Conservation (phyloP, 2,888 invertebrate genomes). For the Cephus pygmeus region DNA sequence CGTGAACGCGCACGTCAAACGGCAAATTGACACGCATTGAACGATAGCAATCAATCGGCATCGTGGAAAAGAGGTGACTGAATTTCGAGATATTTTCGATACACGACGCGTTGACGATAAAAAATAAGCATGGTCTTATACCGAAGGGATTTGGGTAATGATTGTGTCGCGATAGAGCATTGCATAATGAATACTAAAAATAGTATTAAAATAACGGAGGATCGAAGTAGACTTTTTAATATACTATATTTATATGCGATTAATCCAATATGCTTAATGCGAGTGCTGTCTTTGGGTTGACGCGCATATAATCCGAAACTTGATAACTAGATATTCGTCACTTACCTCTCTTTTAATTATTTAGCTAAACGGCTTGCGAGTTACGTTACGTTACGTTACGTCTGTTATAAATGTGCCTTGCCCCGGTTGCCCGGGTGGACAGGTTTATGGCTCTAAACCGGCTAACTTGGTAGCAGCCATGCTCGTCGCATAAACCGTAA, state of each 20-base stretch:
- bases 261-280: neutral
- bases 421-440: constrained; percentile 20
- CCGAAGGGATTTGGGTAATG: neutral
- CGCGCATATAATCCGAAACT: neutral
- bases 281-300: neutral
- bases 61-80: neutral
- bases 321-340: neutral
- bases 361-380: constrained; percentile 53
- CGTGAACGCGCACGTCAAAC: neutral
- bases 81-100: neutral
- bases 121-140: neutral
- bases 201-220: neutral
- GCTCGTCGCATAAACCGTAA: constrained; percentile 60
- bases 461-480: constrained; percentile 56
- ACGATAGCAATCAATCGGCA: neutral
- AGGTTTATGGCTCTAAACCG: constrained; percentile 59
- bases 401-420: constrained; percentile 56
- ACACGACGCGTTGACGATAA: too few species aligned
- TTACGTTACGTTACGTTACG: constrained; percentile 33
- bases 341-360: constrained; percentile 56
- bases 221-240: neutral
- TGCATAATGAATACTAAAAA: neutral
- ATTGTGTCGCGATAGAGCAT: neutral
- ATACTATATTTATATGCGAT: neutral
- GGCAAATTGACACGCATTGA: neutral